Percentiles rank a stretch among this genome's conserved stretches.
Conservation (phyloP, 2,888 invertebrate genomes). For the Orthosia gracilis region DNA sequence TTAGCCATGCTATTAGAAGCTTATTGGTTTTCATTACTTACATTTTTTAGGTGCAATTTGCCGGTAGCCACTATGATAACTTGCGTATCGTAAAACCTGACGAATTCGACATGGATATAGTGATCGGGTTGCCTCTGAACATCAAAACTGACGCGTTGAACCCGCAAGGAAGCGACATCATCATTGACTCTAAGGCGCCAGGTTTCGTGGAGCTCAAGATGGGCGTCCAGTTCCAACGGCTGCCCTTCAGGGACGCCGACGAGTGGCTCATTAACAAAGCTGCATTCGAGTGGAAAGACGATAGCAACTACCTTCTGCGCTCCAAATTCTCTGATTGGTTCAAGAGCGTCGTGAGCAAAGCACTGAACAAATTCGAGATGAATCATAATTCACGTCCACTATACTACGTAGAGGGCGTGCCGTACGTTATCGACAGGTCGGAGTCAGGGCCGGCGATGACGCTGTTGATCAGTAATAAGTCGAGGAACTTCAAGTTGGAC, state of each 20-base stretch:
- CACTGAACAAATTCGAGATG: conserved; percentile 77
- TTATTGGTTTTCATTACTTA: background rate
- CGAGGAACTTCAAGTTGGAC: conserved; percentile 78
- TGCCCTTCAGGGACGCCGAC: conserved; percentile 72
- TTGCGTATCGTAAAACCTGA: conserved; percentile 90
- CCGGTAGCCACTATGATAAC: conserved; percentile 92
- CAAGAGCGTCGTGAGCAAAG: conserved; percentile 85
- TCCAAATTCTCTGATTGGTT: conserved; percentile 90
- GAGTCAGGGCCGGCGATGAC: conserved; percentile 91
- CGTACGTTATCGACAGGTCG: conserved; percentile 76
- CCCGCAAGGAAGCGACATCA: conserved; percentile 78
- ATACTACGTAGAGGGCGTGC: conserved; percentile 78
- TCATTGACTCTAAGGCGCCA: conserved; percentile 79
- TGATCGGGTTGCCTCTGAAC: conserved; percentile 88
- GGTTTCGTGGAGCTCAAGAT: conserved; percentile 87
- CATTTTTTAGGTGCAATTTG: conserved; percentile 82
- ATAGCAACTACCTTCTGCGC: conserved; percentile 82
- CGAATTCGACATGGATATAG: conserved; percentile 92
- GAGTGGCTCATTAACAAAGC: conserved; percentile 80
- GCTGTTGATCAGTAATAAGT: conserved; percentile 77
- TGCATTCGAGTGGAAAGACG: conserved; percentile 83
- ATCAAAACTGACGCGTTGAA: conserved; percentile 67
- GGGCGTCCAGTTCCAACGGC: conserved; percentile 78
- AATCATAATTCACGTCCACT: conserved; percentile 42
- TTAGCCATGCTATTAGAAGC: no score